Conservation (phyloP, 2,888 invertebrate genomes). For the Polyommatus iphigenia region DNA sequence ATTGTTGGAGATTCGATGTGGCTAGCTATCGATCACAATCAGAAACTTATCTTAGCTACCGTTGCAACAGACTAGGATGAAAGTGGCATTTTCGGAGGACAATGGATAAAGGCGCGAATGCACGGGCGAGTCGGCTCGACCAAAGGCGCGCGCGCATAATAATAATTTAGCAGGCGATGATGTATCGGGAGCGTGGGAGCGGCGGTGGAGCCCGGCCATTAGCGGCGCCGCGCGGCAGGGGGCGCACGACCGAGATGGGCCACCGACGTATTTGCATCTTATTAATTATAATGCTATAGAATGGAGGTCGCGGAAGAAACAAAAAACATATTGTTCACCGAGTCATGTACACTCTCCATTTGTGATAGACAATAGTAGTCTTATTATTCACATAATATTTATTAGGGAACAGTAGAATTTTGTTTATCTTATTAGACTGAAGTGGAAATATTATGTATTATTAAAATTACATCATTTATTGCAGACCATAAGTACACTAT, state of each 20-base stretch:
- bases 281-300: conserved; percentile 1
- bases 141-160: conserved; percentile 26
- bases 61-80: background rate
- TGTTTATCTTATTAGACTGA: no score
- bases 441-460: no score
- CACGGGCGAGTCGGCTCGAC: conserved; percentile 20
- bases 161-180: conserved; percentile 29
- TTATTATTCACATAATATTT: no score
- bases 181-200: conserved; percentile 30
- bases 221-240: conserved; percentile 34
- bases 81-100: background rate
- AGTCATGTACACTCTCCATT: background rate
- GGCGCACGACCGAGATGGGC: conserved; percentile 24
- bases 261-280: conserved; percentile 21
- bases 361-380: background rate
- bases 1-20: background rate
- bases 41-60: background rate
- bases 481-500: no score
- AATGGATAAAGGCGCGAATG: conserved; percentile 17
- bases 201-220: conserved; percentile 26
- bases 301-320: background rate
- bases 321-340: background rate
- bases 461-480: no score
- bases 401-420: no score
- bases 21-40: background rate